Conservation (phyloP, 2,113 vertebrate species). For the Hypomesus transpacificus region DNA sequence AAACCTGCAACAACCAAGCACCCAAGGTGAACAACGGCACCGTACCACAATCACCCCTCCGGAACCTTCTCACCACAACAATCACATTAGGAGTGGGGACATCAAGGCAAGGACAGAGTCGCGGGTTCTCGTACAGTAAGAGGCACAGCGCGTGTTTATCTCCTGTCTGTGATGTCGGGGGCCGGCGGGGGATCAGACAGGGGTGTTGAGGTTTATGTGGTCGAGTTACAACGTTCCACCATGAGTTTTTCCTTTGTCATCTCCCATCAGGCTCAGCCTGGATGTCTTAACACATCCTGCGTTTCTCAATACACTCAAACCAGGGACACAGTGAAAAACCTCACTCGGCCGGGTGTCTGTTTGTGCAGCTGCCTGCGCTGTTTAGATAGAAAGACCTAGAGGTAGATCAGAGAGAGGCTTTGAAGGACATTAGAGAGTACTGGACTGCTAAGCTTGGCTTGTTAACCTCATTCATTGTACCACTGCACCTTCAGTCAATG, state of each 20-base stretch:
- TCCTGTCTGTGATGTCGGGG: slow-evolving; percentile 44
- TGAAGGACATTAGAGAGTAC: slow-evolving; percentile 12
- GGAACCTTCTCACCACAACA: slow-evolving; percentile 19
- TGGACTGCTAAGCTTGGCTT: slow-evolving; percentile 9
- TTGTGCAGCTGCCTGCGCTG: slow-evolving; percentile 66
- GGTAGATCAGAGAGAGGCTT: slow-evolving; percentile 50
- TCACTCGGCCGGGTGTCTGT: slow-evolving; percentile 42
- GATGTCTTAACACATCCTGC: slow-evolving; percentile 55
- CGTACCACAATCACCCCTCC: neutral
- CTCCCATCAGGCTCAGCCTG: slow-evolving; percentile 20
- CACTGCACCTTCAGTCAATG: slow-evolving; percentile 11
- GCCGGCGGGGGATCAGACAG: slow-evolving; percentile 43
- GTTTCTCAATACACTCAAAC: slow-evolving; percentile 44
- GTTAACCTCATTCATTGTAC: slow-evolving; percentile 14
- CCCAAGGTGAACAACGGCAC: slow-evolving; percentile 38
- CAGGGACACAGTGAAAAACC: slow-evolving; percentile 40
- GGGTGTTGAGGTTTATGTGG: slow-evolving; percentile 48
- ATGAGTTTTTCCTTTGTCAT: slow-evolving; percentile 55
- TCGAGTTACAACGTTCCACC: slow-evolving; percentile 37
- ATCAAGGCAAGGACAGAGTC: slow-evolving; percentile 35
- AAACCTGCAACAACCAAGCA: slow-evolving; percentile 42
- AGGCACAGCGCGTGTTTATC: slow-evolving; percentile 26
- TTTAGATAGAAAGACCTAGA: slow-evolving; percentile 53
- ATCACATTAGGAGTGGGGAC: slow-evolving; percentile 43
- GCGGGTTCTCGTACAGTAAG: slow-evolving; percentile 7